Percentiles rank a stretch among this genome's conserved stretches.
phyloP scores from a whole-genome alignment of 2,888 invertebrate species.

The Euplagia quadripunctaria region DNA sequence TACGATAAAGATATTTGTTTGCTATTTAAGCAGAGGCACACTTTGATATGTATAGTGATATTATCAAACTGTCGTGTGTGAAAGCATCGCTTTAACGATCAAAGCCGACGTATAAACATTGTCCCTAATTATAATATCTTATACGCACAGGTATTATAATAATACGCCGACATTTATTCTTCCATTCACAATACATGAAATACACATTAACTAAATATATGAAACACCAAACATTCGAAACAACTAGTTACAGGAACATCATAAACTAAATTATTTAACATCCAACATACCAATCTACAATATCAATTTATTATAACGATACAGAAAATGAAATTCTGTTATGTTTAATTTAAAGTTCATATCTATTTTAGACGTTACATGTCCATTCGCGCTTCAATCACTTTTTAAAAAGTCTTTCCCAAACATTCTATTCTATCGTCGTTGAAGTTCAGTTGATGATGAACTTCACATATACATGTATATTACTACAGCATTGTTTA shows the following conservation, averaged over 20 bases:
- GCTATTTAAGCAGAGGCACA: conserved; percentile 86
- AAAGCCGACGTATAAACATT: conserved; percentile 72
- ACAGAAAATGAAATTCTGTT: conserved; percentile 36
- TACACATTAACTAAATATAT: conserved; percentile 60
- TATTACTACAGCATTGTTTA: conserved; percentile 40
- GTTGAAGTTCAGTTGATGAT: conserved; percentile 24
- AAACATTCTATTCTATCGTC: conserved; percentile 7
- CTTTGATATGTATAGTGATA: conserved; percentile 84
- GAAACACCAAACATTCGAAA: conserved; percentile 60
- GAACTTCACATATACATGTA: conserved; percentile 24
- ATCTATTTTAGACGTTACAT: conserved; percentile 21
- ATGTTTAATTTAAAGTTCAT: conserved; percentile 24
- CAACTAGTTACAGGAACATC: conserved; percentile 76
- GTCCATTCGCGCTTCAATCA: conserved; percentile 8
- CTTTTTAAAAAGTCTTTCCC: conserved; percentile 29
- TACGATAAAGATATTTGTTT: conserved; percentile 84
- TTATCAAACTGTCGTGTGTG: conserved; percentile 65
- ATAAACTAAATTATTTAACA: conserved; percentile 66
- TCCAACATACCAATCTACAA: conserved; percentile 54
- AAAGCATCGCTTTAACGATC: conserved; percentile 80
- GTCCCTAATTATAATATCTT: conserved; percentile 56
- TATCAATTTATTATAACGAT: conserved; percentile 44
- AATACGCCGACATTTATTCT: conserved; percentile 48
- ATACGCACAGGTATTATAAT: conserved; percentile 57
- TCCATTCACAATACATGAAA: conserved; percentile 51